A percentile compares a stretch with the other conserved stretches of the same genome.
phyloP scores from a whole-genome alignment of 2,113 vertebrate species.

The Stictonetta naevosa region DNA sequence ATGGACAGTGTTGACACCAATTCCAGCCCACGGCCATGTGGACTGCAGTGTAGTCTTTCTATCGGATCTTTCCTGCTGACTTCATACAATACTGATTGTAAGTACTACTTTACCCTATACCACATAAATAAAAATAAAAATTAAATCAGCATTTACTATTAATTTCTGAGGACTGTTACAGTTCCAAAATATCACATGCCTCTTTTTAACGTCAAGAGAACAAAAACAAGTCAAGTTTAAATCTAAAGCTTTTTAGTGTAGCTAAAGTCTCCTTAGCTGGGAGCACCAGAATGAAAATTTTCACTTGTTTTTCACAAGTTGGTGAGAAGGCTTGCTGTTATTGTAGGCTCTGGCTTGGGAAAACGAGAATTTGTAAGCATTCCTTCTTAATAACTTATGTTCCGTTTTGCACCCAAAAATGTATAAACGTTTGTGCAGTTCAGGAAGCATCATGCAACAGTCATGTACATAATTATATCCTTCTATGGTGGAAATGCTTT shows the following conservation, averaged over 20 bases:
- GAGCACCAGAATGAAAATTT: background rate
- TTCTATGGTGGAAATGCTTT: rapidly evolving
- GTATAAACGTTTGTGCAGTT: background rate
- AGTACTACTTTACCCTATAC: background rate
- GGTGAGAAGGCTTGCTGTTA: background rate
- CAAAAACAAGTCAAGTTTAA: background rate
- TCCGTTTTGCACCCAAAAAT: background rate
- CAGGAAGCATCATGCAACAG: background rate
- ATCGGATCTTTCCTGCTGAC: constrained; percentile 1
- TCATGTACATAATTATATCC: background rate
- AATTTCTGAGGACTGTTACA: background rate
- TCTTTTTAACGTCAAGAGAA: background rate
- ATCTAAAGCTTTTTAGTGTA: background rate
- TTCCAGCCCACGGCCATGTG: background rate
- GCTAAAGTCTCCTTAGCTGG: background rate
- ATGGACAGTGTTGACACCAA: background rate
- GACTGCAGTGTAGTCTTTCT: background rate
- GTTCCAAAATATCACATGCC: background rate
- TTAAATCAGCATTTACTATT: background rate
- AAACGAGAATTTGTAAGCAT: background rate
- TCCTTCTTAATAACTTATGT: background rate
- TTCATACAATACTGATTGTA: background rate
- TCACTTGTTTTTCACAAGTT: background rate
- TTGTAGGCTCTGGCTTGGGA: background rate
- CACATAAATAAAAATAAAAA: background rate